phyloP scores from a whole-genome alignment of 2,113 vertebrate genomes.

The Nipponia nippon region DNA sequence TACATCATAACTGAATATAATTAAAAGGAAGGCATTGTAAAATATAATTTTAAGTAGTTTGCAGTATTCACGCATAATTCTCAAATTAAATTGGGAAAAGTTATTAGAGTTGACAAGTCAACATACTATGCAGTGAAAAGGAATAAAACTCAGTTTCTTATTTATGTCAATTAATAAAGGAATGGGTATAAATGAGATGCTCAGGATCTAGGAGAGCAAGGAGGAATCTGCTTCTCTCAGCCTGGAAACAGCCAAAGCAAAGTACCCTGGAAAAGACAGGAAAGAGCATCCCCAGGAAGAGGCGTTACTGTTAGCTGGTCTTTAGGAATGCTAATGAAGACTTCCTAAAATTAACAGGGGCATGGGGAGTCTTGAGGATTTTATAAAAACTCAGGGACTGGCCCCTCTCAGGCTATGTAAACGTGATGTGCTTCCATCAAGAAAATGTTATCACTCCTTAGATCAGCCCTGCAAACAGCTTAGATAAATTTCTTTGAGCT shows the following conservation, averaged over 20 bases:
- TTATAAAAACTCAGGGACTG: background rate
- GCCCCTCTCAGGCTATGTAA: background rate
- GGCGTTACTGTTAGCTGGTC: background rate
- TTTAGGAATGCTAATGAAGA: background rate
- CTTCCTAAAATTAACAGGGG: background rate
- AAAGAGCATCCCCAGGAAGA: background rate
- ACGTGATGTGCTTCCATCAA: background rate
- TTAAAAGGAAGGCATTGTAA: background rate
- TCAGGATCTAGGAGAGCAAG: background rate
- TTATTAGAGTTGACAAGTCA: background rate
- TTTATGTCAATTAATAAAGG: background rate
- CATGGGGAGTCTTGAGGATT: background rate
- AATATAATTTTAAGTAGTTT: background rate
- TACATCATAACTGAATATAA: background rate
- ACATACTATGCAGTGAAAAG: background rate
- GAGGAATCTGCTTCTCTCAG: background rate
- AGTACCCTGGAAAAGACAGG: background rate
- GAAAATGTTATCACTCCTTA: background rate
- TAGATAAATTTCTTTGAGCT: background rate
- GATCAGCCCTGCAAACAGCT: background rate
- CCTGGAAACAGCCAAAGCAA: background rate
- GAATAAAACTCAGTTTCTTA: background rate
- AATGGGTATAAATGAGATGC: background rate
- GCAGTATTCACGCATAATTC: background rate
- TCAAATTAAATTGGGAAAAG: background rate